Conservation (phyloP, 2,113 vertebrate species). For the Lophochroa leadbeateri region DNA sequence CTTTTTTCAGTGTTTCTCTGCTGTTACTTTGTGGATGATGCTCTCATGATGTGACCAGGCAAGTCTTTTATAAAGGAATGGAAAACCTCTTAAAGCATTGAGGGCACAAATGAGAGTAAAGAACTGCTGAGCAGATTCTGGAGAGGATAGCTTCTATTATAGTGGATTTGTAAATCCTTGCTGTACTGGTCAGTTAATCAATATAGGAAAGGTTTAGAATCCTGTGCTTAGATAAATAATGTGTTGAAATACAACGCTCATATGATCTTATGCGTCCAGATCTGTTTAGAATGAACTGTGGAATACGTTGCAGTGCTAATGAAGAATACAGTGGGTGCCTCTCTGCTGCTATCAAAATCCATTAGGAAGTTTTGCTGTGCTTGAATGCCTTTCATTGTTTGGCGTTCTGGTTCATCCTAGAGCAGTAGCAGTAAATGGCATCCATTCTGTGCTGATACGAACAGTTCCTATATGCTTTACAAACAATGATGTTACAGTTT, state of each 20-base stretch:
- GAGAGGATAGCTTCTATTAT: neutral
- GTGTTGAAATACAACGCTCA: neutral
- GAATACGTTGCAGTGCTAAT: conserved; percentile 48
- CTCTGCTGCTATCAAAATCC: conserved; percentile 53
- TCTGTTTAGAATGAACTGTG: conserved; percentile 54
- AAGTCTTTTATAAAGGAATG: neutral
- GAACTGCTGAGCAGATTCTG: neutral
- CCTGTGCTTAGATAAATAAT: neutral
- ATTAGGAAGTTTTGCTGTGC: conserved; percentile 61
- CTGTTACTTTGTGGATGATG: neutral
- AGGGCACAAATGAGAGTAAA: neutral
- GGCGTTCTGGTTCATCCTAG: conserved; percentile 34
- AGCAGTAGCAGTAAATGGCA: conserved; percentile 49
- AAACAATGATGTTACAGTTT: conserved; percentile 25
- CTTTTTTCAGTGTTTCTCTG: neutral
- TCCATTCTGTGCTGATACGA: conserved; percentile 9
- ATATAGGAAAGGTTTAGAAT: neutral
- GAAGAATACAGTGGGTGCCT: conserved; percentile 38
- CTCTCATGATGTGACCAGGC: neutral
- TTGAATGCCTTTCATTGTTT: conserved; percentile 67
- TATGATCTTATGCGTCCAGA: conserved; percentile 36
- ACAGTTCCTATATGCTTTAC: conserved; percentile 12
- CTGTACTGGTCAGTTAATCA: conserved; percentile 29
- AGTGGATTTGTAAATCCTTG: neutral
- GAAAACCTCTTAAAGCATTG: neutral